These are phyloP conservation scores for Muscicapa striata DNA, from an alignment of 2,797 vertebrate genomes.

Conservation along the genomic window DNA sequence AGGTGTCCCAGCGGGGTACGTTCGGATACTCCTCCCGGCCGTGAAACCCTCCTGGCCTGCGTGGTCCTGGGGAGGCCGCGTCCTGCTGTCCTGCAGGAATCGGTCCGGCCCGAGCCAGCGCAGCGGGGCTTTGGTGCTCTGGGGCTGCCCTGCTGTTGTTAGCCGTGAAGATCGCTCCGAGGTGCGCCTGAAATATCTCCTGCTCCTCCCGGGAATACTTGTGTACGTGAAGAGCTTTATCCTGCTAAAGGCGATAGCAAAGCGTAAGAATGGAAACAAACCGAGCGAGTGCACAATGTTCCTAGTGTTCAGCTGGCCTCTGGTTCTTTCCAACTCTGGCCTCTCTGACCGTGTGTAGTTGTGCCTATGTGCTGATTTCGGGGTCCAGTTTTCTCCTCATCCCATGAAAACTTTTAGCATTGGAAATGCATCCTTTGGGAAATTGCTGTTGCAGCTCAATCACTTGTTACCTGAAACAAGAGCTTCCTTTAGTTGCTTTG, in stretches of 20 bases:
- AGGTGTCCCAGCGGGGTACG: not conserved
- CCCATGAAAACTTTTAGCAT: not conserved
- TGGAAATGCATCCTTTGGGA: not conserved
- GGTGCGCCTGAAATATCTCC: fast-evolving
- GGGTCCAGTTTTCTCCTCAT: not conserved
- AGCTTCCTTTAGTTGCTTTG: not conserved
- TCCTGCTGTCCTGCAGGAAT: not conserved
- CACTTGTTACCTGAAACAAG: not conserved
- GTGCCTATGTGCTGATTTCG: not conserved
- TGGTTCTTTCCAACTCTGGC: not conserved
- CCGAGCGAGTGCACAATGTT: fast-evolving
- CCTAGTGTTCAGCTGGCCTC: not conserved
- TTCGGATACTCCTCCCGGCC: not conserved
- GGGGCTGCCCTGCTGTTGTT: not conserved
- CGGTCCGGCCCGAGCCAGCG: not conserved
- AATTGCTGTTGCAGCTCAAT: fast-evolving
- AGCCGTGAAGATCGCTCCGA: fast-evolving
- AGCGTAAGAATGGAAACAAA: not conserved
- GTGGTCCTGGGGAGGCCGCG: not conserved
- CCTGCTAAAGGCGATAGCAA: not conserved
- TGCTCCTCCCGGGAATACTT: fast-evolving
- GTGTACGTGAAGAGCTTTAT: fast-evolving
- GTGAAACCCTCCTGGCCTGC: not conserved
- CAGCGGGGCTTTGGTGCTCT: fast-evolving
- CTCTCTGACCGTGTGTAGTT: fast-evolving